phyloP scores from a whole-genome alignment of 2,113 vertebrate genomes.

The Mirounga angustirostris region DNA sequence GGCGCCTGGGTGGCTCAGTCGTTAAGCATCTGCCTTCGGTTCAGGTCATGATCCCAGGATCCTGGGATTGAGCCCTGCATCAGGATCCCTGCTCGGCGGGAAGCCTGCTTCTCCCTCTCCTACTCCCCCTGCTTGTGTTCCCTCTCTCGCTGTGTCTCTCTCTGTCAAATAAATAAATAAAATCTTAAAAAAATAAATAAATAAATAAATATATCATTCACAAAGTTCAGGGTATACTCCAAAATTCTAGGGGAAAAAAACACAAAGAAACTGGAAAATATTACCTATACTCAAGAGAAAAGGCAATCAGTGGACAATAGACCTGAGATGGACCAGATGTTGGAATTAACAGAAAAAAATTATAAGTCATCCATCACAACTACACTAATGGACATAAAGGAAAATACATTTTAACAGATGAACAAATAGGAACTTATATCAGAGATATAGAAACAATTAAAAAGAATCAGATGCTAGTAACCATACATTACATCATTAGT shows the following conservation, averaged over 20 bases:
- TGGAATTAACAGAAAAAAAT: constrained; percentile 29
- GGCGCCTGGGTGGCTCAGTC: no score
- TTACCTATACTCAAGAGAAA: background rate
- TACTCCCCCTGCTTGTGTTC: no score
- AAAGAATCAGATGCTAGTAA: background rate
- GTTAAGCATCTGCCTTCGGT: no score
- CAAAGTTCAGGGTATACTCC: constrained; percentile 4
- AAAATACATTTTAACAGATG: constrained; percentile 27
- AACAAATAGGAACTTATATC: constrained; percentile 19
- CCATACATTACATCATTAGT: no score
- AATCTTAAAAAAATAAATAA: no score
- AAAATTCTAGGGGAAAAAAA: background rate
- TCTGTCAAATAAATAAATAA: no score
- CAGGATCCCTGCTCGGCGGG: no score
- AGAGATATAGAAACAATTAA: background rate
- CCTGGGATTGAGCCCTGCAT: no score
- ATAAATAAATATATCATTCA: background rate
- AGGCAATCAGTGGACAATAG: background rate
- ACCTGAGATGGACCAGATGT: background rate
- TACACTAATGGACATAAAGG: background rate
- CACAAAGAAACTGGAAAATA: constrained; percentile 39
- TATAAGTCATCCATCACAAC: constrained; percentile 21
- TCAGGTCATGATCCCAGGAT: no score
- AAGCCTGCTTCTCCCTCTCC: no score
- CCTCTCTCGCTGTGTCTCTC: no score